Evolutionary conservation across 2,797 vertebrate species (phyloP).

Genomic region (Pelodytes ibericus): DNA sequence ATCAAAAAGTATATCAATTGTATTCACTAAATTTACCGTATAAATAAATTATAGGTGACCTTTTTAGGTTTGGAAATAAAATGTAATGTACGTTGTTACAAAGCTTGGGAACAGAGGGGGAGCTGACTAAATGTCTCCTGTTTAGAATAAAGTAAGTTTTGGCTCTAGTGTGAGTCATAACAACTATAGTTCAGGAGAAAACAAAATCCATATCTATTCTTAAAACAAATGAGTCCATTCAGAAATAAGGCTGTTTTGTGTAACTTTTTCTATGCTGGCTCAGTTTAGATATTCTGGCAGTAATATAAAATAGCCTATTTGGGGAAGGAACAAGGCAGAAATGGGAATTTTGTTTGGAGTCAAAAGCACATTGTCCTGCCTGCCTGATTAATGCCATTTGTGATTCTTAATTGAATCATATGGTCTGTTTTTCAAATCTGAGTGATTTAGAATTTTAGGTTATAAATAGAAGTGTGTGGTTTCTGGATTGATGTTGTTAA

Average conservation of each 20-base stretch:
- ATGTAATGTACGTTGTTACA: too few species aligned
- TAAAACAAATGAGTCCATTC: slow-evolving; percentile 20
- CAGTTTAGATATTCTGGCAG: slow-evolving; percentile 24
- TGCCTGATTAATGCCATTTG: slow-evolving; percentile 30
- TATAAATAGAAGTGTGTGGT: slow-evolving; percentile 35
- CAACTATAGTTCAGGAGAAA: slow-evolving; percentile 1
- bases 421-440: slow-evolving; percentile 20
- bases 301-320: slow-evolving; percentile 32
- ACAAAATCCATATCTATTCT: neutral
- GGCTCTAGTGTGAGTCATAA: slow-evolving; percentile 38
- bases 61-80: too few species aligned
- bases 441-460: slow-evolving; percentile 30
- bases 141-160: slow-evolving; percentile 23
- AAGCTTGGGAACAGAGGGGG: neutral
- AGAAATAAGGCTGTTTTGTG: slow-evolving; percentile 32
- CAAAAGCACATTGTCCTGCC: slow-evolving; percentile 40
- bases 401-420: slow-evolving; percentile 48
- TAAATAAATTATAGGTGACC: too few species aligned
- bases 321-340: slow-evolving; percentile 33
- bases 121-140: slow-evolving; percentile 5
- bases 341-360: slow-evolving; percentile 25
- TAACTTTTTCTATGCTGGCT: slow-evolving; percentile 19
- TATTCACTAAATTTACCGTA: too few species aligned
- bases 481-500: slow-evolving; percentile 7
- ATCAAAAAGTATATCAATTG: too few species aligned